phyloP scores from a whole-genome alignment of 2,888 invertebrate genomes.

The Steinernema carpocapsae region DNA sequence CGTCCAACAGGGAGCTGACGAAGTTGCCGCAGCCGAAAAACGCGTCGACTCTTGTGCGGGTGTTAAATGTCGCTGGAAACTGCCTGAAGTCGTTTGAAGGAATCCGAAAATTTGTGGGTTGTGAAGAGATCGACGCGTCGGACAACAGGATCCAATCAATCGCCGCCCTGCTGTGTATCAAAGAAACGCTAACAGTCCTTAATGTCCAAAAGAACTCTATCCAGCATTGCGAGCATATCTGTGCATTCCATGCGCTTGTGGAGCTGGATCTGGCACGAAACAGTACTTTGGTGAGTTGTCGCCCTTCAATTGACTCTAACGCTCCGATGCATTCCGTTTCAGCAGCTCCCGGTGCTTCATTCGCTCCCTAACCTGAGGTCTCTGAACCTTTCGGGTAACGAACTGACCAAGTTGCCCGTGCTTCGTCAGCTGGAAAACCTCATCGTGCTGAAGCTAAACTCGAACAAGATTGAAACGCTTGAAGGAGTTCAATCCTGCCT shows the following conservation, averaged over 20 bases:
- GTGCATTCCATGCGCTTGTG: conserved; percentile 10
- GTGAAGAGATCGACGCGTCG: conserved; percentile 29
- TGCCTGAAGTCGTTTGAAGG: conserved; percentile 29
- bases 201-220: not conserved
- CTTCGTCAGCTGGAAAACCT: conserved; percentile 9
- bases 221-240: conserved; percentile 5
- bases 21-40: not conserved
- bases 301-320: not conserved
- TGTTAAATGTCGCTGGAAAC: conserved; percentile 1
- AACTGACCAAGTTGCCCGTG: not conserved
- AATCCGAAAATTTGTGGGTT: not conserved
- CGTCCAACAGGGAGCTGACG: conserved; percentile 2
- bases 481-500: not conserved
- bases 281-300: not conserved
- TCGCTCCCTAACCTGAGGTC: not conserved
- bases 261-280: not conserved
- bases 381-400: not conserved
- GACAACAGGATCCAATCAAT: conserved; percentile 20
- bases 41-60: not conserved
- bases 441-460: conserved; percentile 1
- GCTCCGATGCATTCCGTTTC: not conserved
- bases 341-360: not conserved
- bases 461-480: conserved; percentile 12
- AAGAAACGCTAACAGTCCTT: not conserved
- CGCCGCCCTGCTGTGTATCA: not conserved